These are phyloP conservation scores for Pelecanoides urinatrix DNA, from an alignment of 2,113 vertebrate species.

Conservation along the genomic window DNA sequence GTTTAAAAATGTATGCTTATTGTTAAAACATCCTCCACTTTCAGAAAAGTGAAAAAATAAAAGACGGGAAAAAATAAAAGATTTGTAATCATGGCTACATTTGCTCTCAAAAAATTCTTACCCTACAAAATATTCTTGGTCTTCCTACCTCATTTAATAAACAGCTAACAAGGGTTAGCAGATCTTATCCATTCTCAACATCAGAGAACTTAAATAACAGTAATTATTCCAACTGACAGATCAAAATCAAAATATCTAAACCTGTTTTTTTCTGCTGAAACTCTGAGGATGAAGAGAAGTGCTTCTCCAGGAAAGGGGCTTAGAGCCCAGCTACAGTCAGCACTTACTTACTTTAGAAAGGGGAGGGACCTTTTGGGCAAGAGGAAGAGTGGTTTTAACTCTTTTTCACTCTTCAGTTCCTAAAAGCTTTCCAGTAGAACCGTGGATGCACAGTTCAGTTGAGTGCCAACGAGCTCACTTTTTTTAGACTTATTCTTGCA, in stretches of 20 bases:
- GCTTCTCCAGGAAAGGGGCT: background rate
- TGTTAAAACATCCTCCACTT: background rate
- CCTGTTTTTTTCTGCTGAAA: background rate
- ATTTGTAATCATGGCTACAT: background rate
- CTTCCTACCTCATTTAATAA: background rate
- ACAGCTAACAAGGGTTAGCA: background rate
- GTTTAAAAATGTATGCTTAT: background rate
- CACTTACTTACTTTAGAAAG: background rate
- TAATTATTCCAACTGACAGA: background rate
- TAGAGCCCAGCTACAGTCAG: background rate
- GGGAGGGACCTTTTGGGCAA: background rate
- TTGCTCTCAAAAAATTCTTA: background rate
- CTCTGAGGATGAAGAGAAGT: background rate
- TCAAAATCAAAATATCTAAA: background rate
- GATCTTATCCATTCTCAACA: background rate
- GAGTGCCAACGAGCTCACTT: background rate
- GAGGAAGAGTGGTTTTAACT: background rate
- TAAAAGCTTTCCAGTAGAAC: background rate
- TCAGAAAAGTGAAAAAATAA: background rate
- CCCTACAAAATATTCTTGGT: background rate
- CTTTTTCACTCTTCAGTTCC: background rate
- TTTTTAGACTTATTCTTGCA: background rate
- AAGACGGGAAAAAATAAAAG: too few species aligned
- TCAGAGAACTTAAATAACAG: background rate
- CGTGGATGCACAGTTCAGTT: background rate